A percentile compares a stretch with the other conserved stretches of the same genome.
Conservation (phyloP, 2,888 invertebrate species). For the Dysmachus trigonus region DNA sequence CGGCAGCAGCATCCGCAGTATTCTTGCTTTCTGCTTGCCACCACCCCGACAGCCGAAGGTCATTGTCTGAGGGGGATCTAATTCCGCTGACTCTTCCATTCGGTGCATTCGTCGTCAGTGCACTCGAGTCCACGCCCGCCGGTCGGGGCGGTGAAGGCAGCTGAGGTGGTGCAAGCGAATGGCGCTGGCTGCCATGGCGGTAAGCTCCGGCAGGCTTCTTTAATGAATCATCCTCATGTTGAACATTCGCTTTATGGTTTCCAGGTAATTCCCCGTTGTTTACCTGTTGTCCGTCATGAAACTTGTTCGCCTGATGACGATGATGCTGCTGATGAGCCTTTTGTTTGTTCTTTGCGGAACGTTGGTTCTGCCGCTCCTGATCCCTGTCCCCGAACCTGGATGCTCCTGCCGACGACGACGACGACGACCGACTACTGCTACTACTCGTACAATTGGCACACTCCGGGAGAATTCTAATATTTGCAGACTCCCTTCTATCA, state of each 20-base stretch:
- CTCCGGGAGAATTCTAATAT: constrained; percentile 40
- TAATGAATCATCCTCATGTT: constrained; percentile 47
- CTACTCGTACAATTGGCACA: constrained; percentile 35
- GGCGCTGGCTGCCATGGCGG: constrained; percentile 13
- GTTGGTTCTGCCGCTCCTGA: neutral
- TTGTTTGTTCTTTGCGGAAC: neutral
- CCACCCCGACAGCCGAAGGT: neutral
- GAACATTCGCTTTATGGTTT: constrained; percentile 42
- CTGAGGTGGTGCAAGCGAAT: constrained; percentile 35
- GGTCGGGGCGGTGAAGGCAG: constrained; percentile 38
- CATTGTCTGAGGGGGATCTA: constrained; percentile 30
- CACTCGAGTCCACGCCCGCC: neutral
- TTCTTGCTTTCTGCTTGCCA: neutral
- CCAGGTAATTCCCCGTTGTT: constrained; percentile 43
- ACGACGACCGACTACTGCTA: neutral
- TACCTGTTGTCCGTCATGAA: constrained; percentile 45
- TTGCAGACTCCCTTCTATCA: constrained; percentile 43
- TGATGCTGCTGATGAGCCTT: constrained; percentile 38
- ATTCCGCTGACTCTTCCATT: neutral
- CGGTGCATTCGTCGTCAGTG: neutral
- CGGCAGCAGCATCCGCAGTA: neutral
- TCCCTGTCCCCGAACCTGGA: neutral
- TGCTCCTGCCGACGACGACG: neutral
- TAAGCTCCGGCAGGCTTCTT: constrained; percentile 26
- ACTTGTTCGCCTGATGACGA: constrained; percentile 44